A percentile compares a stretch with the other conserved stretches of the same genome.
Conservation (phyloP, 1,140 invertebrate species). For the Arion vulgaris region DNA sequence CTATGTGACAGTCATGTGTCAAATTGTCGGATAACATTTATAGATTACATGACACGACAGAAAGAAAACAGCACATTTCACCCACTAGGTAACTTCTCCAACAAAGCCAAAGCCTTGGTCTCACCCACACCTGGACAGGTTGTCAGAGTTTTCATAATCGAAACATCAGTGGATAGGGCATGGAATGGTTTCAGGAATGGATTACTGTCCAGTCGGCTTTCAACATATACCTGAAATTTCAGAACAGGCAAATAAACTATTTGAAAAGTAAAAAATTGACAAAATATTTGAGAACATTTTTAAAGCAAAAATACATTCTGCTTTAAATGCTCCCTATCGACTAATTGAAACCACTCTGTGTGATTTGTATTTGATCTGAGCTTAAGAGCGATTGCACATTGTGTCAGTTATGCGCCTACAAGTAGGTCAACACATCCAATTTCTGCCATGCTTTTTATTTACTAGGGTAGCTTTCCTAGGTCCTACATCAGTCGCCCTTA, state of each 20-base stretch:
- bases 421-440: too few relatives aligned
- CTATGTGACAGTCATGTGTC: too few relatives aligned
- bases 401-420: too few relatives aligned
- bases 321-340: background rate
- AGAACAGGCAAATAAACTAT: background rate
- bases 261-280: background rate
- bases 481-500: too few relatives aligned
- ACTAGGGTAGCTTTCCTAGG: too few relatives aligned
- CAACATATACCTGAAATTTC: constrained; percentile 20
- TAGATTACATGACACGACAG: too few relatives aligned
- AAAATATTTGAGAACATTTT: too few relatives aligned
- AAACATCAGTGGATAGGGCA: background rate
- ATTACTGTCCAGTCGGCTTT: constrained; percentile 9
- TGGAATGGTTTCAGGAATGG: constrained; percentile 4
- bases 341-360: too few relatives aligned
- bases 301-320: background rate
- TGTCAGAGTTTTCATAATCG: background rate
- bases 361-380: too few relatives aligned
- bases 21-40: too few relatives aligned
- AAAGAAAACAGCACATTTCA: background rate
- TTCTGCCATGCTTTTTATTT: too few relatives aligned
- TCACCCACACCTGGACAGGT: constrained; percentile 16
- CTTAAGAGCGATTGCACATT: too few relatives aligned
- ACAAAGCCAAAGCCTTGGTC: background rate
- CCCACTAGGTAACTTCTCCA: constrained; percentile 22